Percentiles rank a stretch among this genome's conserved stretches.
Conservation (phyloP, 2,888 invertebrate genomes). For the Neoascia interrupta region DNA sequence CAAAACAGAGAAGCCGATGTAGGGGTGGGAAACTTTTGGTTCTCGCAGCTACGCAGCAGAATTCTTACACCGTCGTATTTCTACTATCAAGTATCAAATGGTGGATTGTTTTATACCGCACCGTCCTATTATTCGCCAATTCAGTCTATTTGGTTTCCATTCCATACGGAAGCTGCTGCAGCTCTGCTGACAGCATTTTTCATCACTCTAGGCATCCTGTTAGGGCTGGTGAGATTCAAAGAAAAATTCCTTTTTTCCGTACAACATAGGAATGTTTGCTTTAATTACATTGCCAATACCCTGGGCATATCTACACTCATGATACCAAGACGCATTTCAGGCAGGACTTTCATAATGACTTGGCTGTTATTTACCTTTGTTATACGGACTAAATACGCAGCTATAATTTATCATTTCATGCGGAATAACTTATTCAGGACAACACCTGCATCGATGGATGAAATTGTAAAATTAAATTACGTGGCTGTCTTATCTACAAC, state of each 20-base stretch:
- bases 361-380: slow-evolving; percentile 71
- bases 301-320: slow-evolving; percentile 62
- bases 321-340: slow-evolving; percentile 18
- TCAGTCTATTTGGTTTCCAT: not conserved
- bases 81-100: too few relatives aligned
- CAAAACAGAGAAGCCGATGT: slow-evolving; percentile 8
- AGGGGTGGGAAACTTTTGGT: not conserved
- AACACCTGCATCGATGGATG: slow-evolving; percentile 64
- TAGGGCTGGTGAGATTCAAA: too few relatives aligned
- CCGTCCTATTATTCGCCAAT: not conserved
- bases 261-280: not conserved
- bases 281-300: slow-evolving; percentile 31
- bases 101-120: not conserved
- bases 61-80: too few relatives aligned
- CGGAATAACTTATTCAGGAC: slow-evolving; percentile 70
- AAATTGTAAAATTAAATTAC: slow-evolving; percentile 66
- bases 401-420: slow-evolving; percentile 71
- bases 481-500: slow-evolving; percentile 62
- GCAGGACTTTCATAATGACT: slow-evolving; percentile 63
- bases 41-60: too few relatives aligned
- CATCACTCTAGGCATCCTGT: too few relatives aligned
- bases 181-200: not conserved
- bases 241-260: too few relatives aligned
- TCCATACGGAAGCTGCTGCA: not conserved
- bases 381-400: slow-evolving; percentile 70